These are phyloP conservation scores for Leucopsar rothschildi DNA, from an alignment of 2,113 vertebrate genomes.

Conservation along the genomic window DNA sequence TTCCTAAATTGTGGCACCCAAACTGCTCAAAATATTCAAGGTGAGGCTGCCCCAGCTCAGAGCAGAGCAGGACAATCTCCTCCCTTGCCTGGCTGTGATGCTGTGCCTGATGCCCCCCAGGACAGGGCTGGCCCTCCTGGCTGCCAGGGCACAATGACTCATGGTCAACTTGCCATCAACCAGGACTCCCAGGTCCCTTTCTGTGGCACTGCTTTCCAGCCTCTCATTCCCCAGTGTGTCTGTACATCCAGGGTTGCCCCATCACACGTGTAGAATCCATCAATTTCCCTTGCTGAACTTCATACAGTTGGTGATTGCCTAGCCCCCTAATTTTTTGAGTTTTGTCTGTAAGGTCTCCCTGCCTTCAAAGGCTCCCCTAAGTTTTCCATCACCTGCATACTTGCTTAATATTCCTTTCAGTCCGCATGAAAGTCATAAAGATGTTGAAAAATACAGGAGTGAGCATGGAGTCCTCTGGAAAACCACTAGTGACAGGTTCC, in stretches of 20 bases:
- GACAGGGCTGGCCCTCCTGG: rapidly evolving
- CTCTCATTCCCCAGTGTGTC: background rate
- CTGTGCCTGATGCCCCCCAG: rapidly evolving
- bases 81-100: rapidly evolving
- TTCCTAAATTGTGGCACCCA: background rate
- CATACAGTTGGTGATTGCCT: background rate
- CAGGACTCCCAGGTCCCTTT: background rate
- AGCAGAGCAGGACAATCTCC: rapidly evolving
- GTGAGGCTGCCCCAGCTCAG: rapidly evolving
- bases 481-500: no score
- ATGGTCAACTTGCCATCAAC: rapidly evolving
- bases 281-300: background rate
- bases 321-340: background rate
- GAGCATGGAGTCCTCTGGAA: background rate
- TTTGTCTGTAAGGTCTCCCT: background rate
- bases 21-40: rapidly evolving
- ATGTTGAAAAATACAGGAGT: background rate
- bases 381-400: background rate
- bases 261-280: background rate
- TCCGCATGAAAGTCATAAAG: background rate
- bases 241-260: rapidly evolving
- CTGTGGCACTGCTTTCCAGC: background rate
- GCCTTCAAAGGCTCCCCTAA: background rate
- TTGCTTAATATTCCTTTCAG: background rate
- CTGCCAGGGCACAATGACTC: background rate